Conservation (phyloP, 2,888 invertebrate species). For the Emesis russula region DNA sequence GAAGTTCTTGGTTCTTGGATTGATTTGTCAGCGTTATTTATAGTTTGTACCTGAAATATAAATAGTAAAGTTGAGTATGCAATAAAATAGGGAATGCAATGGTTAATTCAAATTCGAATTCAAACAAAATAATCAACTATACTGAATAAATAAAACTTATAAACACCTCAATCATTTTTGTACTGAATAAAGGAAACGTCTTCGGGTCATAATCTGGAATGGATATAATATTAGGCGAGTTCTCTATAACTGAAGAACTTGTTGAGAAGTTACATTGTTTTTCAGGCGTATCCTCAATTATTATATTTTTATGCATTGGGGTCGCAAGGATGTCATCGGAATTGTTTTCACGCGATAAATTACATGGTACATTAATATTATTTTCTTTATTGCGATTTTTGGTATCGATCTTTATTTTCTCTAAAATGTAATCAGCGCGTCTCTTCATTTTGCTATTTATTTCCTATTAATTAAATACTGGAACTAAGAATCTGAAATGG, state of each 20-base stretch:
- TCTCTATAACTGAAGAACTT: conserved; percentile 7
- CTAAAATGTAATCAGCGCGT: conserved; percentile 3
- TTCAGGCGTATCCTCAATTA: too few species aligned
- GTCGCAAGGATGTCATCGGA: too few species aligned
- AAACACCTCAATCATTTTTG: background rate
- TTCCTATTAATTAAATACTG: conserved; percentile 14
- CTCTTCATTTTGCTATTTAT: conserved; percentile 18
- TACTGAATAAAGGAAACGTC: background rate
- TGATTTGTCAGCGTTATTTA: conserved; percentile 5
- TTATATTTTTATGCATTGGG: too few species aligned
- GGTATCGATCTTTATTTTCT: background rate
- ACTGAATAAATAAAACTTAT: background rate
- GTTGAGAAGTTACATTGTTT: conserved; percentile 4
- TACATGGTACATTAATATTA: background rate
- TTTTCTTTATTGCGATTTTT: background rate
- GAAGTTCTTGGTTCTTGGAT: background rate
- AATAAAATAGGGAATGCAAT: too few species aligned
- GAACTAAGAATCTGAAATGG: conserved; percentile 24
- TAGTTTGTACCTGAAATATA: background rate
- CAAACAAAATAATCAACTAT: too few species aligned
- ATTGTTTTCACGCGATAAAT: background rate
- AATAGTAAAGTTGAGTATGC: too few species aligned
- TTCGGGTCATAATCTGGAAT: conserved; percentile 16
- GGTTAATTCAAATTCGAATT: too few species aligned
- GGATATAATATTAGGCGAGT: background rate